These are phyloP conservation scores for Acyrthosiphon pisum DNA, from an alignment of 1,140 invertebrate species.

Conservation along the genomic window DNA sequence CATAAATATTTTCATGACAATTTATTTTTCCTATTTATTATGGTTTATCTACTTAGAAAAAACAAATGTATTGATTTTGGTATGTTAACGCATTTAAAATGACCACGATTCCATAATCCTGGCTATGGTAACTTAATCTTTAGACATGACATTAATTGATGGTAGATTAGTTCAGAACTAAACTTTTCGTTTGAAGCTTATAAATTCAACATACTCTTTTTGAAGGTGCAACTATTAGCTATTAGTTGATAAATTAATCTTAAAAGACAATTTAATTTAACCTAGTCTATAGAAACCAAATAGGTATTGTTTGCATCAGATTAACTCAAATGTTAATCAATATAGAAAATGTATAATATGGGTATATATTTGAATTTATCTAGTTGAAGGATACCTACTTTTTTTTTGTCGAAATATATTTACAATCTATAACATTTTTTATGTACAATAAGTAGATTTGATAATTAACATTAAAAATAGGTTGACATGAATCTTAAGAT, in stretches of 20 bases:
- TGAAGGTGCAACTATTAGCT: not conserved
- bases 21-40: not conserved
- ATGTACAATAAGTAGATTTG: too few relatives aligned
- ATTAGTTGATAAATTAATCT: not conserved
- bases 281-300: not conserved
- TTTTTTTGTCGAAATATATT: too few relatives aligned
- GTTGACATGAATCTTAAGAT: too few relatives aligned
- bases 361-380: too few relatives aligned
- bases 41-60: not conserved
- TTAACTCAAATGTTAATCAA: not conserved
- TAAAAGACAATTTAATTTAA: not conserved
- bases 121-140: not conserved
- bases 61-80: not conserved
- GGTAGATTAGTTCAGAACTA: not conserved
- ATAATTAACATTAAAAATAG: too few relatives aligned
- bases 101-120: not conserved
- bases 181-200: not conserved
- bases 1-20: not conserved
- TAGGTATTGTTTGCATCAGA: not conserved
- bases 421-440: too few relatives aligned
- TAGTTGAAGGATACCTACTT: too few relatives aligned
- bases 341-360: not conserved
- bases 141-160: not conserved
- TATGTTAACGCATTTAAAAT: not conserved
- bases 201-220: not conserved